These are phyloP conservation scores for Tenebrio molitor DNA, from an alignment of 1,140 invertebrate genomes.

Conservation along the genomic window DNA sequence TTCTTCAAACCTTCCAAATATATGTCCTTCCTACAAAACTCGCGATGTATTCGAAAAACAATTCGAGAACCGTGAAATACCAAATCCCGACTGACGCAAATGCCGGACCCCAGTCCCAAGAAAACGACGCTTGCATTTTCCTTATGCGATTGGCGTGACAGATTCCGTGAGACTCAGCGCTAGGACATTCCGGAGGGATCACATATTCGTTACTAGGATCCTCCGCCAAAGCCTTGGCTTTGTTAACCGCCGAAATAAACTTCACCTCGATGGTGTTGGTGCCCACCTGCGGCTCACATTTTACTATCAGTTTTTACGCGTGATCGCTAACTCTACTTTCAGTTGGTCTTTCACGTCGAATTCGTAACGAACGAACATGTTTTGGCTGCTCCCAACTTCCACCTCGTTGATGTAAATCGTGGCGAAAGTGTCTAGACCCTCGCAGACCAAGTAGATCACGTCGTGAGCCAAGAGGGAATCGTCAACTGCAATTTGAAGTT, in stretches of 20 bases:
- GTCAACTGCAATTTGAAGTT: conserved; percentile 47
- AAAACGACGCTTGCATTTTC: conserved; percentile 97
- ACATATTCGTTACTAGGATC: conserved; percentile 71
- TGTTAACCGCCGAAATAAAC: conserved; percentile 83
- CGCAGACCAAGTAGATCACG: conserved; percentile 69
- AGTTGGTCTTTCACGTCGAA: conserved; percentile 80
- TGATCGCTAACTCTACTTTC: too few species aligned
- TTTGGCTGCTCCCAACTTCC: conserved; percentile 78
- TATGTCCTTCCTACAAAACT: conserved; percentile 70
- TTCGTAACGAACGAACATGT: conserved; percentile 91
- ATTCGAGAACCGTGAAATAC: conserved; percentile 67
- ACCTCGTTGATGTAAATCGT: conserved; percentile 80
- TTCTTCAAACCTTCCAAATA: conserved; percentile 69
- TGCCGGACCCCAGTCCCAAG: conserved; percentile 99
- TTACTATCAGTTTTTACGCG: too few species aligned
- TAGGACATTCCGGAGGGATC: conserved; percentile 85
- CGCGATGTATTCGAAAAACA: too few species aligned
- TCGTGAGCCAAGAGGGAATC: conserved; percentile 40
- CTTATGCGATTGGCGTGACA: conserved; percentile 95
- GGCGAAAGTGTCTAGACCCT: conserved; percentile 91
- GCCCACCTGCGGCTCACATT: conserved; percentile 66
- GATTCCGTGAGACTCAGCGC: conserved; percentile 86
- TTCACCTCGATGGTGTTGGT: conserved; percentile 77
- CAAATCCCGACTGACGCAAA: conserved; percentile 95
- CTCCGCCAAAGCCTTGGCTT: conserved; percentile 72